Conservation (phyloP, 2,113 vertebrate species). For the Halcyon senegalensis region DNA sequence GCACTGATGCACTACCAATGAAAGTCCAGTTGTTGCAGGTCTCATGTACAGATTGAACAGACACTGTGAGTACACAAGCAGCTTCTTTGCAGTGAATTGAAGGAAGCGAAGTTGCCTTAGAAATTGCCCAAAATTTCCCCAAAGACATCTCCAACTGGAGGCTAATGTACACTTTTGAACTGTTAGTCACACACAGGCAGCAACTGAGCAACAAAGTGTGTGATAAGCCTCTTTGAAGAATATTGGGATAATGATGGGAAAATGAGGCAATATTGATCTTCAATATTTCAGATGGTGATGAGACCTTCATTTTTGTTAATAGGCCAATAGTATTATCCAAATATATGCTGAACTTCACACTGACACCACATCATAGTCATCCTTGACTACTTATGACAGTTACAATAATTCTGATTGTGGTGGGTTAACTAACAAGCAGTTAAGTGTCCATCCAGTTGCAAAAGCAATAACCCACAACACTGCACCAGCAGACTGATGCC, state of each 20-base stretch:
- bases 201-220: neutral
- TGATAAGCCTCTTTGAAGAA: neutral
- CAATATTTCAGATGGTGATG: neutral
- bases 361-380: neutral
- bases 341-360: neutral
- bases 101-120: neutral
- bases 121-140: neutral
- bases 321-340: neutral
- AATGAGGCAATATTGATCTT: neutral
- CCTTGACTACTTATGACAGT: neutral
- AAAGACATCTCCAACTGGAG: neutral
- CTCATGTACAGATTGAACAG: rapidly evolving
- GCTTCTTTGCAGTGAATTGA: neutral
- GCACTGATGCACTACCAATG: neutral
- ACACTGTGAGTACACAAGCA: neutral
- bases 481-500: neutral
- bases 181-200: neutral
- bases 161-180: neutral
- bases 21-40: neutral
- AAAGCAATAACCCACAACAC: neutral
- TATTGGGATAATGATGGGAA: neutral
- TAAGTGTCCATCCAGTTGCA: rapidly evolving
- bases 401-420: neutral
- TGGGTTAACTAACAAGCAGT: neutral
- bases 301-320: neutral